A percentile compares a stretch with the other conserved stretches of the same genome.
phyloP scores from a whole-genome alignment of 1,140 invertebrate genomes.

The Papilio machaon region DNA sequence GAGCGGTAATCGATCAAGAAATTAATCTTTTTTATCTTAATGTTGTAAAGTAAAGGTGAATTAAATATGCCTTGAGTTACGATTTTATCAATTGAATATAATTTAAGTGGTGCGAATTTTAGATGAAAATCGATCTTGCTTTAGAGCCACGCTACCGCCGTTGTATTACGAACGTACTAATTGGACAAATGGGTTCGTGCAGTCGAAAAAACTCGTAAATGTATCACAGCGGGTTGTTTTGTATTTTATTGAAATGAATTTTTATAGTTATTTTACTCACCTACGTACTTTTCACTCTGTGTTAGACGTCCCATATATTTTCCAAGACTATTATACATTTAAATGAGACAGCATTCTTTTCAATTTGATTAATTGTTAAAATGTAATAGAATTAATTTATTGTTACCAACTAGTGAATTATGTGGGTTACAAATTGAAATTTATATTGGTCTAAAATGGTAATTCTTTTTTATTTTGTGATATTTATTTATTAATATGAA shows the following conservation, averaged over 20 bases:
- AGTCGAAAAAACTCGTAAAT: background rate
- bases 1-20: no score
- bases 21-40: no score
- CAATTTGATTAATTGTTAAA: constrained; percentile 29
- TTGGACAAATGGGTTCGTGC: constrained; percentile 4
- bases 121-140: background rate
- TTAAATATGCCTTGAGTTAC: background rate
- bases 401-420: background rate
- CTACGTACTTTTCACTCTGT: constrained; percentile 8
- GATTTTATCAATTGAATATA: background rate
- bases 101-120: background rate
- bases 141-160: background rate
- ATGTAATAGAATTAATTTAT: constrained; percentile 25
- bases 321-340: constrained; percentile 2
- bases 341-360: constrained; percentile 28
- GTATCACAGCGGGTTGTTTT: constrained; percentile 15
- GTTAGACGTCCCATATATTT: constrained; percentile 11
- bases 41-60: no score
- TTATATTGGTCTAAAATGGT: background rate
- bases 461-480: background rate
- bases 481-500: background rate
- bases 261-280: constrained; percentile 27
- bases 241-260: constrained; percentile 29
- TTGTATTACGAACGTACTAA: background rate
- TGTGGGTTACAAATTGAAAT: background rate